Evolutionary conservation across 2,797 vertebrate species (phyloP).

Genomic region (Phoxinus dragarum): DNA sequence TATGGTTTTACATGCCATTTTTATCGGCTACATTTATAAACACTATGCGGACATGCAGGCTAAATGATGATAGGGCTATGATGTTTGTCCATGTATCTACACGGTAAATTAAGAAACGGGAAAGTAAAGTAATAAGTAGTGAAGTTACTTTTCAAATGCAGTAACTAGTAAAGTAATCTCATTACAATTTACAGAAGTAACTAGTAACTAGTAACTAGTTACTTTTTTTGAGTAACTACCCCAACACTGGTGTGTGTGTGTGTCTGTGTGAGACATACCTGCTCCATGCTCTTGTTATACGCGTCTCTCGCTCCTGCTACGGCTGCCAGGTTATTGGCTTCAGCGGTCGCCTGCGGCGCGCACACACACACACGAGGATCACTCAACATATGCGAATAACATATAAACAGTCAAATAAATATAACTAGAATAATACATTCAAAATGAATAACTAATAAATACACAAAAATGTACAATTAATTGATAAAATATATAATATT

Average conservation of each 20-base stretch:
- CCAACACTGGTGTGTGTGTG: not conserved
- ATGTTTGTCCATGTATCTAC: too few species aligned
- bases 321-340: conserved; percentile 97
- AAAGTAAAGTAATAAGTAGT: too few species aligned
- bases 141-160: too few species aligned
- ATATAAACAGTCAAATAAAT: not conserved
- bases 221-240: too few species aligned
- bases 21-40: too few species aligned
- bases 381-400: not conserved
- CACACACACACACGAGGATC: not conserved
- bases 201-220: too few species aligned
- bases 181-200: too few species aligned
- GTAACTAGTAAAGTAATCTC: too few species aligned
- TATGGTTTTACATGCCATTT: too few species aligned
- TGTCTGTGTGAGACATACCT: conserved; percentile 72
- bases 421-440: not conserved
- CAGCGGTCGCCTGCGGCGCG: conserved; percentile 89
- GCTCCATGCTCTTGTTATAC: conserved; percentile 94
- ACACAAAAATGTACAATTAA: not conserved
- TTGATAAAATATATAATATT: not conserved
- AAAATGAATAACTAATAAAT: not conserved
- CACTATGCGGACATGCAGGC: too few species aligned
- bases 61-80: too few species aligned
- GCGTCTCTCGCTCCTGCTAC: conserved; percentile 94
- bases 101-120: too few species aligned